Conservation (phyloP, 2,888 invertebrate species). For the Leptopilina syphax region DNA sequence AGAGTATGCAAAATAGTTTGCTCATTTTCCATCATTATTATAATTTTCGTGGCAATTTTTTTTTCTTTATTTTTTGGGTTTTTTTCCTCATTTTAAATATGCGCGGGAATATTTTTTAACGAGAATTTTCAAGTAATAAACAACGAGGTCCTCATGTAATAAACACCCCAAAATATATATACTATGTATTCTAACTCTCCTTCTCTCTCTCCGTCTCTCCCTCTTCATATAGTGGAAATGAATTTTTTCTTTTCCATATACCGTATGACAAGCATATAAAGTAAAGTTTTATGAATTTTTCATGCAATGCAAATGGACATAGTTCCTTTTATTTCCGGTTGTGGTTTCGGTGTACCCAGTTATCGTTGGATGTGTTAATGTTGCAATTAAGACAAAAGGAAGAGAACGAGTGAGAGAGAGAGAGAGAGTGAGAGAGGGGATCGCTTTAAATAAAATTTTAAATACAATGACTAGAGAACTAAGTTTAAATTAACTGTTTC, state of each 20-base stretch:
- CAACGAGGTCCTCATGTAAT: conserved; percentile 2
- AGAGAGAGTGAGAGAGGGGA: neutral
- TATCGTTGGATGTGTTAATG: conserved; percentile 35
- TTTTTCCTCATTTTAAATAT: neutral
- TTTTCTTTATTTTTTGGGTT: too few relatives aligned
- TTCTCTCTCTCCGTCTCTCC: too few relatives aligned
- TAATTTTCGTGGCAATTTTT: too few relatives aligned
- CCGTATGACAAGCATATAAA: conserved; percentile 31
- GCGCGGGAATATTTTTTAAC: conserved; percentile 10
- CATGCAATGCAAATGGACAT: conserved; percentile 41
- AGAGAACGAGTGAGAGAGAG: neutral
- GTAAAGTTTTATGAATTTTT: conserved; percentile 37
- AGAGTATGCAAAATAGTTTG: conserved; percentile 16
- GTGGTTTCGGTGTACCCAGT: conserved; percentile 19
- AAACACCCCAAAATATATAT: conserved; percentile 9
- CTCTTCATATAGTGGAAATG: neutral
- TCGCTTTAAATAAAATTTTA: conserved; percentile 25
- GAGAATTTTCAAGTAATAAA: conserved; percentile 10
- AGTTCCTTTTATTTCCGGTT: conserved; percentile 25
- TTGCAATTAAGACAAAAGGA: conserved; percentile 27
- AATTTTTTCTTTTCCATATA: conserved; percentile 21
- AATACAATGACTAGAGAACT: conserved; percentile 10
- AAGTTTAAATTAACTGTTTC: conserved; percentile 25
- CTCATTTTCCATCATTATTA: conserved; percentile 31
- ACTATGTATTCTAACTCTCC: conserved; percentile 9